A percentile compares a stretch with the other conserved stretches of the same genome.
These are phyloP conservation scores for Marmota monax DNA, from an alignment of 2,113 vertebrate species.

Conservation along the genomic window DNA sequence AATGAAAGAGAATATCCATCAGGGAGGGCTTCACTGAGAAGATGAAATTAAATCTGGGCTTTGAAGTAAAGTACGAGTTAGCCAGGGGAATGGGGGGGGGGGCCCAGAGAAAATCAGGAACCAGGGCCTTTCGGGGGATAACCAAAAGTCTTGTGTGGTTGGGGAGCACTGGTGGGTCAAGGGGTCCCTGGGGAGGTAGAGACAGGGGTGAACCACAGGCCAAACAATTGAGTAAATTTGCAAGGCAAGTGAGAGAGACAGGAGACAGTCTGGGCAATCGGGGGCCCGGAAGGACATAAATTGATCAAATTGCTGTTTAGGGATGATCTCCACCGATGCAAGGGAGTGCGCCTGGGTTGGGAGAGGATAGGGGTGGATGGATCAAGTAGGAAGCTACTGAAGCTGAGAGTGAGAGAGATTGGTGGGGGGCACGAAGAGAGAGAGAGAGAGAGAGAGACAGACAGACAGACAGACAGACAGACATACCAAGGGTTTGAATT, in stretches of 20 bases:
- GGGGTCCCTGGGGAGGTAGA: no score
- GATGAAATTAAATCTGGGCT: background rate
- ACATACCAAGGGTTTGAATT: accelerated
- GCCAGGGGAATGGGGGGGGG: no score
- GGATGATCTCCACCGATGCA: background rate
- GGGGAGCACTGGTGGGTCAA: background rate
- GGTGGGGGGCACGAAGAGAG: no score
- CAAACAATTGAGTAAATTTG: background rate
- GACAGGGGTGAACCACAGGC: background rate
- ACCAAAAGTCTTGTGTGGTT: background rate
- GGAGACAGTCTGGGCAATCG: accelerated
- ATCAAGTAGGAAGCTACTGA: background rate
- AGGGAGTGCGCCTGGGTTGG: background rate
- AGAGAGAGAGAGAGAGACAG: background rate
- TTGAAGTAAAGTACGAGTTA: accelerated
- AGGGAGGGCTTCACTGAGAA: background rate
- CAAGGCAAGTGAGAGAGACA: background rate
- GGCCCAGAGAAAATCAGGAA: background rate
- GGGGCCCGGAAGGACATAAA: background rate
- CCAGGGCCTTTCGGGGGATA: background rate
- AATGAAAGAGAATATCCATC: background rate
- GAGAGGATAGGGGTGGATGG: background rate
- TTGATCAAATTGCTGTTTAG: background rate
- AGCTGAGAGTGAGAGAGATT: no score
- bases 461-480: background rate